These are phyloP conservation scores for Eunapius fragilis DNA, from an alignment of 37 sponge, comb jelly and placozoan species.

Conservation along the genomic window DNA sequence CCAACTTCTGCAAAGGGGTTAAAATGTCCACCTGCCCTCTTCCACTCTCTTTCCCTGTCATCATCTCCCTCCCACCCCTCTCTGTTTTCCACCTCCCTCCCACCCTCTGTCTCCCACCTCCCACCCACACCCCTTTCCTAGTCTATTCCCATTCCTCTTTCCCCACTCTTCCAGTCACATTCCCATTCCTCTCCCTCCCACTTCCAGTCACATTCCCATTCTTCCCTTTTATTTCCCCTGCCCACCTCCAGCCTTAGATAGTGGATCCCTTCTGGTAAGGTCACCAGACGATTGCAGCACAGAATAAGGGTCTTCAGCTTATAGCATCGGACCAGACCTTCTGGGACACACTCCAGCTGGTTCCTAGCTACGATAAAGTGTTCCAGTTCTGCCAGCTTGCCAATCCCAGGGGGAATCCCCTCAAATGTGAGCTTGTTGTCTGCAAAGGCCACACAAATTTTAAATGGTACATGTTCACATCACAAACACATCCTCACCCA, in stretches of 20 bases:
- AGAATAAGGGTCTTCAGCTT: slow-evolving; percentile 74
- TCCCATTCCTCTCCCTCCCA: too few relatives aligned
- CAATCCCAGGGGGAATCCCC: slow-evolving; percentile 88
- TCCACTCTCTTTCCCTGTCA: not conserved
- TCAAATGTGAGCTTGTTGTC: slow-evolving; percentile 90
- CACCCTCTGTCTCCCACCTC: not conserved
- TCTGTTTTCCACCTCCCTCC: not conserved
- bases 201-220: too few relatives aligned
- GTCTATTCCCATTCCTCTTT: too few relatives aligned
- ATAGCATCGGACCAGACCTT: slow-evolving; percentile 84
- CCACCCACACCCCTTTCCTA: too few relatives aligned
- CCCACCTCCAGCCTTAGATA: slow-evolving; percentile 69
- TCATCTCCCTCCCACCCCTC: not conserved
- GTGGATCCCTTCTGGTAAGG: slow-evolving; percentile 88
- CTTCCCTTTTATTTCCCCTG: not conserved
- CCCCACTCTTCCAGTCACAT: too few relatives aligned
- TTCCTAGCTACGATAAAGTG: slow-evolving; percentile 94
- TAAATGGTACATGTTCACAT: too few relatives aligned
- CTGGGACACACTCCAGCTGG: slow-evolving; percentile 94
- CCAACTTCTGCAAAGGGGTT: slow-evolving; percentile 62
- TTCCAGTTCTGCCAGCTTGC: slow-evolving; percentile 80
- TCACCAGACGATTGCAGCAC: slow-evolving; percentile 75
- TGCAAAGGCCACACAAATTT: slow-evolving; percentile 24
- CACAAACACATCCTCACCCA: too few relatives aligned
- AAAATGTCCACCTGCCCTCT: not conserved